Evolutionary conservation across 23 tunicate species (phyloP).

Genomic region (Trididemnum clinides): DNA sequence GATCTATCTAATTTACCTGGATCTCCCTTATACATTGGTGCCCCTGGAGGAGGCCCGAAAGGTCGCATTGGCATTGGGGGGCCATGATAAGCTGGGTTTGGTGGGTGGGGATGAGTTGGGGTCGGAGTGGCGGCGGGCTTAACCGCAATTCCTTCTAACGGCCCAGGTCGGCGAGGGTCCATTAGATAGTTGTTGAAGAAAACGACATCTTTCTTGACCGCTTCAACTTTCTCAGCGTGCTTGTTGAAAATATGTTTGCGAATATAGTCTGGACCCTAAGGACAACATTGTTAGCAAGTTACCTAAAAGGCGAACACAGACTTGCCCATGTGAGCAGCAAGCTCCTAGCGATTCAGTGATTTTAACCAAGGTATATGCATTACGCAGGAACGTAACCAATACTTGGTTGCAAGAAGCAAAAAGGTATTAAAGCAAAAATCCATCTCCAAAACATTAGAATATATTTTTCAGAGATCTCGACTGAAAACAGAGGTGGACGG

Average conservation of each 20-base stretch:
- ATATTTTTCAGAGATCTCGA: too few species aligned
- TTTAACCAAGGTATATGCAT: too few species aligned
- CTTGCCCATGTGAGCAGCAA: too few species aligned
- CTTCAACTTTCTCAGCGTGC: constrained; percentile 92
- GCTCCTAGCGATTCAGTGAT: too few species aligned
- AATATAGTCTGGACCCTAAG: constrained; percentile 96
- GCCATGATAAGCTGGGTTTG: constrained; percentile 28
- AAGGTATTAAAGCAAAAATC: too few species aligned
- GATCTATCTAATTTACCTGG: constrained; percentile 62
- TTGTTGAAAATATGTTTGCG: constrained; percentile 98
- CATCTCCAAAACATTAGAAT: too few species aligned
- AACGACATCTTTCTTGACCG: constrained; percentile 84
- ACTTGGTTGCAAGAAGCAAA: too few species aligned
- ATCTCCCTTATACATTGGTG: constrained; percentile 73
- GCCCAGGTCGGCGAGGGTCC: constrained; percentile 95
- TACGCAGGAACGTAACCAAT: too few species aligned
- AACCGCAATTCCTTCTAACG: constrained; percentile 66
- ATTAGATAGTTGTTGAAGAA: constrained; percentile 94
- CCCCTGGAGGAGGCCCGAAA: constrained; percentile 55
- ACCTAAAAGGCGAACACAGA: too few species aligned
- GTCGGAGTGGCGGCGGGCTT: constrained; percentile 44
- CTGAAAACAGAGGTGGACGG: too few species aligned
- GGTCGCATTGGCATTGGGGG: constrained; percentile 61
- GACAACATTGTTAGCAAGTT: too few species aligned
- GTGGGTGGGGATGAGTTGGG: constrained; percentile 16